Base-by-base conservation (phyloP, 2,797 vertebrate genomes). In the Moxostoma hubbsi region DNA sequence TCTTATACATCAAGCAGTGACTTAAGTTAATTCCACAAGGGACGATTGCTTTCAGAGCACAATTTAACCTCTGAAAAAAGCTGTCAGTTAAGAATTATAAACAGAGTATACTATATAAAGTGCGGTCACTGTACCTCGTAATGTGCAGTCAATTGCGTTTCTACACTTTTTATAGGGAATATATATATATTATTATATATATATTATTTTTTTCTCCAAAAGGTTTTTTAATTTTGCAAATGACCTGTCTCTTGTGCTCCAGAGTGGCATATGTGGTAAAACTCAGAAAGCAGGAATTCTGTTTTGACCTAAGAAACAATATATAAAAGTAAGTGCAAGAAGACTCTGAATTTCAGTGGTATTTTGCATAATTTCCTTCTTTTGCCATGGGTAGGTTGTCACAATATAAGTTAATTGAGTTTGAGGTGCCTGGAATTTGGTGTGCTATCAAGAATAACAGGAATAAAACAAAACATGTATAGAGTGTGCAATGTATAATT, bases 91-190 rank as follows among this genome's bases (percentile, higher is more conserved):
- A 51, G 72, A 82, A 77, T 80, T 81, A 75, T 85, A 72, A 81
- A 79, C 85, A 88, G 83, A 87, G 81, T 58, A 87, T 82, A 84
- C 86, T 75, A 86, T 89, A 89, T 86, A 84, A 68, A 85, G 76
- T 77, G 82, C 63, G 75, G 71, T 84, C 81, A 83, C 72, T 73
- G 57, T 82, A 80, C 75, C 82, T 86, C 82, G 74, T 54, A 61
- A 61, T 79, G 62, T 70, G 58, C 9, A 82, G 73, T 76, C 72
- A 81, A 82, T 58, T 78, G 69, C 71, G 73, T 77, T 81, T 50
- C 12, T 86, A 83, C 79, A 75, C 84, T 61, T n/a, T 85, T 64
- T 18, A 49, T 87, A 86, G 75, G 63, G 72, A 80, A 63, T 74
- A 82, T 68, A 74, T 43, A 67, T 13, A 15, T 1, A 1, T 24